Percentiles rank a stretch among this genome's conserved stretches.
Conservation (phyloP, 2,113 vertebrate species). For the Psilopsiagon aymara region DNA sequence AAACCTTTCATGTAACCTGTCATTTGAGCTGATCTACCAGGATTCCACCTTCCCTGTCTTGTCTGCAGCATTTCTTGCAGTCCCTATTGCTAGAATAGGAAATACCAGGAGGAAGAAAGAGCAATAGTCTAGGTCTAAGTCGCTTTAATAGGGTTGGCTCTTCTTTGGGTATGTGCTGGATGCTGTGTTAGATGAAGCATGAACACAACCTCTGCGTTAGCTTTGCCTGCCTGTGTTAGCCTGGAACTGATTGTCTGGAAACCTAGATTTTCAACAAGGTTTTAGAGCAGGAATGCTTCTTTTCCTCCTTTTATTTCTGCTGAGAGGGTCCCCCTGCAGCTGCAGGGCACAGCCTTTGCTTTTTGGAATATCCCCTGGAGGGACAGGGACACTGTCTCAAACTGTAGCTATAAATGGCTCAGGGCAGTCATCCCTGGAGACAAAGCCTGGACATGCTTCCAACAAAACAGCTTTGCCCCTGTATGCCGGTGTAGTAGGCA, state of each 20-base stretch:
- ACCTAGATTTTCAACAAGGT: not conserved
- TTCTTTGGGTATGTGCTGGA: not conserved
- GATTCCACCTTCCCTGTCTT: not conserved
- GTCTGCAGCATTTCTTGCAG: not conserved
- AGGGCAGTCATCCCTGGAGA: slow-evolving; percentile 5
- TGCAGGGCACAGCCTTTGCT: not conserved
- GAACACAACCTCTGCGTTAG: not conserved
- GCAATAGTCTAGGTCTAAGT: not conserved
- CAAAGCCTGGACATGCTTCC: not conserved
- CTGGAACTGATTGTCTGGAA: not conserved
- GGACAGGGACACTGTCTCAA: slow-evolving; percentile 9
- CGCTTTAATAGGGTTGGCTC: not conserved
- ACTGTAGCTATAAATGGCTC: slow-evolving; percentile 62
- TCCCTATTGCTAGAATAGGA: not conserved
- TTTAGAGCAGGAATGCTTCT: not conserved
- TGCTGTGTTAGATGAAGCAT: not conserved
- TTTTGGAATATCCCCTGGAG: slow-evolving; percentile 13
- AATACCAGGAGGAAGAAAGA: not conserved
- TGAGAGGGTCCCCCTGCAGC: not conserved
- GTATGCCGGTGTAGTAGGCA: not conserved
- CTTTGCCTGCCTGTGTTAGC: not conserved
- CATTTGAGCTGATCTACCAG: not conserved
- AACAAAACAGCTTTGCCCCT: not conserved
- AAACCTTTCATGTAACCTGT: not conserved
- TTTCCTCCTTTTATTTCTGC: not conserved